phyloP scores from a whole-genome alignment of 1,140 invertebrate species.

The Rhyzopertha dominica region DNA sequence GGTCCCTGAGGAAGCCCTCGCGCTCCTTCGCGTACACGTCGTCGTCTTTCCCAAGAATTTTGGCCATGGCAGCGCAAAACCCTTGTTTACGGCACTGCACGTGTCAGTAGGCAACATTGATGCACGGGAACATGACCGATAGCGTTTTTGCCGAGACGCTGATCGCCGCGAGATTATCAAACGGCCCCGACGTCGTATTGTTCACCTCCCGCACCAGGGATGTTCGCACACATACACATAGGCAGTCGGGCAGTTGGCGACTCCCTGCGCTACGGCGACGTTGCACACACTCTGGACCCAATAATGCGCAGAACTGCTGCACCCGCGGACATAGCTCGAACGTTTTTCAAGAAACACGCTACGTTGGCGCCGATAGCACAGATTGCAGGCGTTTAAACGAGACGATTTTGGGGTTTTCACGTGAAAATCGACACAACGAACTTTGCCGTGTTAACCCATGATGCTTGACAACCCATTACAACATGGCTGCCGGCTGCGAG shows the following conservation, averaged over 20 bases:
- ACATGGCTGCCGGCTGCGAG: slow-evolving; percentile 45
- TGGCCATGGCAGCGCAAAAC: slow-evolving; percentile 52
- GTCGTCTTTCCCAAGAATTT: slow-evolving; percentile 66
- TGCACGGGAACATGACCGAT: slow-evolving; percentile 32
- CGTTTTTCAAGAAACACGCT: slow-evolving; percentile 26
- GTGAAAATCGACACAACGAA: slow-evolving; percentile 24
- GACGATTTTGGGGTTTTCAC: slow-evolving; percentile 18
- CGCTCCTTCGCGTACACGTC: slow-evolving; percentile 65
- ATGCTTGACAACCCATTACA: slow-evolving; percentile 43
- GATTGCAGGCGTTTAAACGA: slow-evolving; percentile 13
- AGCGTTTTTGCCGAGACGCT: slow-evolving; percentile 16
- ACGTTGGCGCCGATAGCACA: slow-evolving; percentile 19
- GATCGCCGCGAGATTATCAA: slow-evolving; percentile 21
- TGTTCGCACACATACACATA: slow-evolving; percentile 36
- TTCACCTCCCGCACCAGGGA: slow-evolving; percentile 41
- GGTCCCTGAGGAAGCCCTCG: slow-evolving; percentile 64
- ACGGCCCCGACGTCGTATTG: slow-evolving; percentile 34
- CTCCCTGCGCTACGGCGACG: slow-evolving; percentile 44
- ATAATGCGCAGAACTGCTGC: slow-evolving; percentile 42
- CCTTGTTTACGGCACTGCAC: slow-evolving; percentile 29
- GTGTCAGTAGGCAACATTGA: slow-evolving; percentile 34
- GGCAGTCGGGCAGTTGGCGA: slow-evolving; percentile 39
- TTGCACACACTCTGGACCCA: slow-evolving; percentile 37
- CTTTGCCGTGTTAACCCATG: slow-evolving; percentile 43
- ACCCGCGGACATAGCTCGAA: slow-evolving; percentile 29